Base-by-base conservation (phyloP, 2,888 invertebrate genomes). In the Nemoura dubitans region DNA sequence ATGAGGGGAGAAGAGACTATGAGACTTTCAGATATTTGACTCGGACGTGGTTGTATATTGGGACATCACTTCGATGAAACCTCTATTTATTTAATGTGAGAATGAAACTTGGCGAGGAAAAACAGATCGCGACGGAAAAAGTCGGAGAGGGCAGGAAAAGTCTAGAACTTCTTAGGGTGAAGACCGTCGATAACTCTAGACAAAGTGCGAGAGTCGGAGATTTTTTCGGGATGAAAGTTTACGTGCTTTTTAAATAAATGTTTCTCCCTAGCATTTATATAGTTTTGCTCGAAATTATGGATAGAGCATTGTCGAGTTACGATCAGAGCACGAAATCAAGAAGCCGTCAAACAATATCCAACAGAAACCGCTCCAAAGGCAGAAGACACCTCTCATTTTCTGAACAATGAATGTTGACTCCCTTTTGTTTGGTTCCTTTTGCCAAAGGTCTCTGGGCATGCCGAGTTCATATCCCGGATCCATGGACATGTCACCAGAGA, bases 361-460 rank as follows among this genome's bases (percentile, higher is more conserved):
- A 36, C 36, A 36, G 10, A 36, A 3, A 36, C 36, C 36, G 3
- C 36, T 36, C 36, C 3, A 36, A 36, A 36, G 36, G 10, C 36
- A 36, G 5, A 10, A 10, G 10, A 36, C 10, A 6, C 10, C 36
- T 10, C 10, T 36, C 3, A 36, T 6, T 36, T 6, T 36, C 36
- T 36, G 36, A 6, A 36, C 36, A n/a, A n/a, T 36, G 36, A 36
- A 36, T 36, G 10, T 36, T 36, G 3, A 6, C 3, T 36, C 5
- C 36, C 10, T 36, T 36, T 36, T 10, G 10, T 36, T 10, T 36
- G 36, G 84, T 26, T 89, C 88, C 25, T 14, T 36, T 59, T 87
- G 85, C 88, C 89, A 0, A 90, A 93, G 93, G 93, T 91, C 92
- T 88, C 90, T 93, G 85, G 93, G 93, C 25, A 91, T 92, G 88